These are phyloP conservation scores for Agrotis clavis DNA, from an alignment of 2,888 invertebrate species.

Conservation along the genomic window DNA sequence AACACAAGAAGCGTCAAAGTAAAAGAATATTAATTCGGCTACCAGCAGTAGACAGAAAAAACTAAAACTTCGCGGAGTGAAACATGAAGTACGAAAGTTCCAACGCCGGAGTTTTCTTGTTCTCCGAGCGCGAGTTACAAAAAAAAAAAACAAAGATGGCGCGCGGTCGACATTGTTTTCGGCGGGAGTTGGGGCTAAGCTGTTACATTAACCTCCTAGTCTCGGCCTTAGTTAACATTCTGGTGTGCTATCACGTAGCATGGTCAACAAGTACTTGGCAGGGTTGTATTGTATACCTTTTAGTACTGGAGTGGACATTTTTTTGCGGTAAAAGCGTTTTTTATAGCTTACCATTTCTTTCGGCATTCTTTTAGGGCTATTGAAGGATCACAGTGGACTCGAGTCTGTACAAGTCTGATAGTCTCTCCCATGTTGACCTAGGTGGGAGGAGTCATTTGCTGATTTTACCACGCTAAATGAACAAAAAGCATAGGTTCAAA, in stretches of 20 bases:
- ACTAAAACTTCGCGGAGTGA: conserved; percentile 53
- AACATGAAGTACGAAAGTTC: conserved; percentile 68
- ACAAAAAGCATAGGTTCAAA: too few species aligned
- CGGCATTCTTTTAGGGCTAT: too few species aligned
- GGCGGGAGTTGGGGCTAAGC: conserved; percentile 80
- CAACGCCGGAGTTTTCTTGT: conserved; percentile 72
- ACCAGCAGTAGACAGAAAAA: conserved; percentile 49
- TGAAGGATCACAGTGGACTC: too few species aligned
- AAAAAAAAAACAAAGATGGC: conserved; percentile 70
- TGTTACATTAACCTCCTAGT: conserved; percentile 86
- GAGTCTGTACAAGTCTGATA: too few species aligned
- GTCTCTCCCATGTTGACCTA: too few species aligned
- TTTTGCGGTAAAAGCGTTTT: not conserved
- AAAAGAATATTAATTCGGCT: conserved; percentile 53
- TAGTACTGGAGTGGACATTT: not conserved
- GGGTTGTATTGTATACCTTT: conserved; percentile 1
- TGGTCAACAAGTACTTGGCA: conserved; percentile 72
- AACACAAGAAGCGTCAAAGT: conserved; percentile 34
- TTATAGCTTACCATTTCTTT: too few species aligned
- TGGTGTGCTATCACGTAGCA: conserved; percentile 67
- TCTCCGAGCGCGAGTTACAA: conserved; percentile 62
- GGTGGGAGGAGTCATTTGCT: too few species aligned
- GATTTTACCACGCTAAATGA: too few species aligned
- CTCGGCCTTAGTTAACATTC: conserved; percentile 84
- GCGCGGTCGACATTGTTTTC: conserved; percentile 81